Percentiles rank a stretch among this genome's conserved stretches.
phyloP scores from a whole-genome alignment of 2,113 vertebrate species.

The Brachypodius melanocephalos region DNA sequence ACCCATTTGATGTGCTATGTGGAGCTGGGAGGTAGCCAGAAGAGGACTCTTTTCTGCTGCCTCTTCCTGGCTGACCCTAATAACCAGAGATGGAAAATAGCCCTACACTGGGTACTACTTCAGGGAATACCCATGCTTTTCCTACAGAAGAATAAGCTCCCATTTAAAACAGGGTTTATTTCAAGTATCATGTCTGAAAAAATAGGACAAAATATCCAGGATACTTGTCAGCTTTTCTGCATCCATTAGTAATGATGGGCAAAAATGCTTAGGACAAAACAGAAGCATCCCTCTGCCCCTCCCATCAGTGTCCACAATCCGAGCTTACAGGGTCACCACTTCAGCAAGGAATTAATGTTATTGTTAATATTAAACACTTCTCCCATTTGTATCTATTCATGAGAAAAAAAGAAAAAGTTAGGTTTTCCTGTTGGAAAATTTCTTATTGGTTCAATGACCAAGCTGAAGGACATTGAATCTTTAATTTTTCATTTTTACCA shows the following conservation, averaged over 20 bases:
- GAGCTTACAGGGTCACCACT: not conserved
- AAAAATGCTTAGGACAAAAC: not conserved
- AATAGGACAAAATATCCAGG: not conserved
- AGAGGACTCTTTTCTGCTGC: not conserved
- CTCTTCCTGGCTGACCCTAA: not conserved
- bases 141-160: not conserved
- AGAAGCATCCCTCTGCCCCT: not conserved
- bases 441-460: not conserved
- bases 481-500: not conserved
- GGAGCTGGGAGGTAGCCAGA: not conserved
- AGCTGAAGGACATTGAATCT: not conserved
- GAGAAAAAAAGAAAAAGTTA: not conserved
- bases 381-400: not conserved
- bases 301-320: not conserved
- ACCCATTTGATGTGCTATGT: not conserved
- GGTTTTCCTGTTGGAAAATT: not conserved
- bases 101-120: not conserved
- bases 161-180: not conserved
- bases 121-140: not conserved
- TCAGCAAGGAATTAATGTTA: not conserved
- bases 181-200: not conserved
- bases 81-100: not conserved
- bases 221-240: not conserved
- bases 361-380: not conserved
- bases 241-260: not conserved